phyloP scores from a whole-genome alignment of 2,113 vertebrate species.

The Actenoides lindsayi region DNA sequence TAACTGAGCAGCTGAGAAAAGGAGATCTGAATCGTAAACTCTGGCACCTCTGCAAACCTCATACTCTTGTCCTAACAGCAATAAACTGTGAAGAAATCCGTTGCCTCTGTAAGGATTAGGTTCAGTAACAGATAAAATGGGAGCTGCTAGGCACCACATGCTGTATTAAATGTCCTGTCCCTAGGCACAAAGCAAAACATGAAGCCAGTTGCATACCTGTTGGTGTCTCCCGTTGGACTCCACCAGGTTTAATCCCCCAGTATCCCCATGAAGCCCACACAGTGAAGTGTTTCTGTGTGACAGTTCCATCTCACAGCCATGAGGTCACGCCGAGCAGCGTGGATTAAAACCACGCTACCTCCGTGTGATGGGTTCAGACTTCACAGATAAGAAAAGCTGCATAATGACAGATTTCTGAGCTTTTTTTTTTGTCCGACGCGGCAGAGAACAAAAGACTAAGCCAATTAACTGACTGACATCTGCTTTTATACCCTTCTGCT shows the following conservation, averaged over 20 bases:
- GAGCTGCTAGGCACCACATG: not conserved
- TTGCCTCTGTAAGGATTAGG: not conserved
- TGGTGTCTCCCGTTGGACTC: rapidly evolving
- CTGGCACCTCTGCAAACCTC: not conserved
- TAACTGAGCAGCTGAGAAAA: not conserved
- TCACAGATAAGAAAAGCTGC: not conserved
- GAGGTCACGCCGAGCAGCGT: not conserved
- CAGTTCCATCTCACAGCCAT: not conserved
- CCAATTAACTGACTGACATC: not conserved
- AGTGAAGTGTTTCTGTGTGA: not conserved
- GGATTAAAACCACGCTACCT: not conserved
- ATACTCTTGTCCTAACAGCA: not conserved
- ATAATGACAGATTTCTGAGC: not conserved
- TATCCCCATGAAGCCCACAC: not conserved
- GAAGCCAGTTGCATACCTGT: not conserved
- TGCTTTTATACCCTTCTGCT: not conserved
- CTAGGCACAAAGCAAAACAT: not conserved
- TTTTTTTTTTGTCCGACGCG: constrained; percentile 16
- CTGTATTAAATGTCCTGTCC: not conserved
- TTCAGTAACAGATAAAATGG: not conserved
- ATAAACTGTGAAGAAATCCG: not conserved
- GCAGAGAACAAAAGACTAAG: constrained; percentile 37
- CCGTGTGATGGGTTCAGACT: not conserved
- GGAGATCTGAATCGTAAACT: not conserved
- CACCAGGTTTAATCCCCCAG: not conserved